A percentile compares a stretch with the other conserved stretches of the same genome.
Conservation (phyloP, 2,113 vertebrate species). For the Caloenas nicobarica region DNA sequence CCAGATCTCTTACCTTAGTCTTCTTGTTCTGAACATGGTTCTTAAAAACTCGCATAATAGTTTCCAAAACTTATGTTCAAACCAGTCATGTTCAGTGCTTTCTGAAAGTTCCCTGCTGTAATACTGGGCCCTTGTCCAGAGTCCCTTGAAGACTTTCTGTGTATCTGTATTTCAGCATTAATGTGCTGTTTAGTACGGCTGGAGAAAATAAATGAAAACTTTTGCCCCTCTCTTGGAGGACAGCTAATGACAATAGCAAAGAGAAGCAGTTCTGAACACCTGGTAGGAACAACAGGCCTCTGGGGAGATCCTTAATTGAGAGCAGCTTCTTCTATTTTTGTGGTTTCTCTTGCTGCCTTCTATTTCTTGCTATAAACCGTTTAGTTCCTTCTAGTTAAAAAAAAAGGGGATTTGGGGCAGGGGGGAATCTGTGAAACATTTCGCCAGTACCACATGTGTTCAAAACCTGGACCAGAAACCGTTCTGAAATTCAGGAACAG, state of each 20-base stretch:
- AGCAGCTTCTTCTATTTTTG: conserved; percentile 43
- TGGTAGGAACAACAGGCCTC: conserved; percentile 47
- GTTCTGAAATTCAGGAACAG: background rate
- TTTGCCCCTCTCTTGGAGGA: background rate
- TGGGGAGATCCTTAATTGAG: conserved; percentile 22
- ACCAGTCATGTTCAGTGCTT: background rate
- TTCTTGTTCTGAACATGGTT: background rate
- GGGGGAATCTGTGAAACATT: background rate
- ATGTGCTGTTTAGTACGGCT: background rate
- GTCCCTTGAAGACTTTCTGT: background rate
- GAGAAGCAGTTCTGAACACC: conserved; percentile 36
- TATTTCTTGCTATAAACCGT: conserved; percentile 35
- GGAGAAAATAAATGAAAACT: background rate
- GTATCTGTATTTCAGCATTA: background rate
- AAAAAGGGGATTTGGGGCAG: background rate
- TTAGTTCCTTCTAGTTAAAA: conserved; percentile 1
- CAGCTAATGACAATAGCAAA: background rate
- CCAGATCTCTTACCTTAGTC: background rate
- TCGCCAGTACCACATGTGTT: conserved; percentile 31
- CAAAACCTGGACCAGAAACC: conserved; percentile 12
- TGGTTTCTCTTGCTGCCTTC: conserved; percentile 6
- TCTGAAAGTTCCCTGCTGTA: background rate
- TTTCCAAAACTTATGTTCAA: background rate
- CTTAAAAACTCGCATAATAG: background rate
- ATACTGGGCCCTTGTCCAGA: background rate